Evolutionary conservation across 1,140 invertebrate genomes (phyloP).

Genomic region (Laodelphax striatellus): DNA sequence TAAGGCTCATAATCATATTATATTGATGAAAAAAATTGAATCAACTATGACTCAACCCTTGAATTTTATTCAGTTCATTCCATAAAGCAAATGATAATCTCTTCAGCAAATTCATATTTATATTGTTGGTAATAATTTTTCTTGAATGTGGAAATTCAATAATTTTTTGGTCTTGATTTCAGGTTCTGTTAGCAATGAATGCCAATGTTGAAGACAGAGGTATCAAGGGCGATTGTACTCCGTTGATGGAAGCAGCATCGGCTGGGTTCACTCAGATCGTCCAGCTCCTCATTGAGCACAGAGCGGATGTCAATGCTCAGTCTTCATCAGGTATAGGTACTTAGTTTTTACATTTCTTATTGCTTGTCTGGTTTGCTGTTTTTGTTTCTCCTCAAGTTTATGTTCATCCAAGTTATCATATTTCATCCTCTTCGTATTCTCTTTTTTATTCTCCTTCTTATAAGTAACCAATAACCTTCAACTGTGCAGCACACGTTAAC

Average conservation of each 20-base stretch:
- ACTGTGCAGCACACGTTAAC: too few species aligned
- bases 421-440: too few species aligned
- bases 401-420: background rate
- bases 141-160: too few species aligned
- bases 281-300: slow-evolving; percentile 76
- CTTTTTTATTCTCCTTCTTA: too few species aligned
- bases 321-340: slow-evolving; percentile 66
- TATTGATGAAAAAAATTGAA: too few species aligned
- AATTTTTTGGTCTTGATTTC: slow-evolving; percentile 15
- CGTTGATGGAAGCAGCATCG: slow-evolving; percentile 92
- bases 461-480: too few species aligned
- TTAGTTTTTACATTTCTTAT: background rate
- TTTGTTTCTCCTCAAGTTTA: background rate
- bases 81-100: too few species aligned
- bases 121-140: too few species aligned
- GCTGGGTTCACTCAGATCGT: slow-evolving; percentile 93
- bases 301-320: slow-evolving; percentile 92
- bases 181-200: slow-evolving; percentile 91
- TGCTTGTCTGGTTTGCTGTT: background rate
- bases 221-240: slow-evolving; percentile 90
- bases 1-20: too few species aligned
- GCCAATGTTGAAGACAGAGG: slow-evolving; percentile 95
- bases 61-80: too few species aligned
- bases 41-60: too few species aligned
- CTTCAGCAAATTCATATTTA: too few species aligned